Evolutionary conservation across 2,888 invertebrate genomes (phyloP), one percentile per base, ranked within the genome.

Genomic region (Chouioia cunea): DNA sequence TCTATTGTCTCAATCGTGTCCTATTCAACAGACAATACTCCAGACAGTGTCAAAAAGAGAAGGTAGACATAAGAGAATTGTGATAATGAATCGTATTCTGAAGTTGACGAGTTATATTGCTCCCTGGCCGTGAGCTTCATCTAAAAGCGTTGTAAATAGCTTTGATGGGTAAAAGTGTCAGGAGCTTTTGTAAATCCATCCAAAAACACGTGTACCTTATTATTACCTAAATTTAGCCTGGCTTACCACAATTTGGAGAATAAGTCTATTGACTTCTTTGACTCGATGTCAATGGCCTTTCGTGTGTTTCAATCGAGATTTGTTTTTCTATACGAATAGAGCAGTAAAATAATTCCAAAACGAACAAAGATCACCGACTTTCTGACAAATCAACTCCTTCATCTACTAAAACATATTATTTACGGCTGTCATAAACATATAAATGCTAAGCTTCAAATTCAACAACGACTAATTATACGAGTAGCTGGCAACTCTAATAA

Each of bases 31-130:
- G 27, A 27, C 3, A 36, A n/a, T n/a, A n/a, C n/a, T n/a, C n/a
- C n/a, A n/a, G 6, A 6, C 36, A 36, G 36, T 36, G 36, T 36
- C 36, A 36, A 36, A 8, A 2, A 23, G 12, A 67, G 18, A 18
- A 27, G 23, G 44, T 3, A 54, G 20, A 58, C 44, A 59, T 57
- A 46, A 58, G 54, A 70, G 59, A 70, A 65, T 46, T 50, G 60
- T 59, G 71, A 69, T 74, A 73, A 75, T 66, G 73, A 71, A 74
- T 75, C 72, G 74, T 36, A 12, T 59, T 54, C 65, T 63, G 44
- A 73, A 73, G 68, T 71, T 76, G 73, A 74, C 74, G 75, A 64
- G 75, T 76, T 76, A 74, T 76, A 72, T 75, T n/a, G 15, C 71
- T 60, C 67, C 67, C 72, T 69, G 72, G 71, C 74, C 75, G 75